Evolutionary conservation across 37 sponge, comb jelly and placozoan genomes (phyloP), one percentile per base, ranked within the genome.

Genomic region (Beroe ovata): DNA sequence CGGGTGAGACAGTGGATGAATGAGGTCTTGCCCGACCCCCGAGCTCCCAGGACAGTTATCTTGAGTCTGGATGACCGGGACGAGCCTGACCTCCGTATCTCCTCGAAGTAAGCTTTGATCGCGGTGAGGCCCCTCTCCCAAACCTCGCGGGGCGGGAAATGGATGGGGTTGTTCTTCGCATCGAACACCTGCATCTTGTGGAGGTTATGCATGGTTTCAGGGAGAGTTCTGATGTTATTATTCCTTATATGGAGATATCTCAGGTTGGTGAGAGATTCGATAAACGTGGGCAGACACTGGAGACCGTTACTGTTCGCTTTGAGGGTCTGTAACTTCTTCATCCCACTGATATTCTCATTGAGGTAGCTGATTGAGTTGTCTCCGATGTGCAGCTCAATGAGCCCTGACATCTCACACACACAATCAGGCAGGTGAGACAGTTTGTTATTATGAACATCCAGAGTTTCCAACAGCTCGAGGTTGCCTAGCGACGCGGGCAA

Each of bases 391-490:
- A 77, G 54, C 54, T 77, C 84, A 14, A 39, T 39, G 54, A 77
- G 84, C 8, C 84, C 84, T 19, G 84, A 11, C 41, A 77, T n/a
- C 38, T 77, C 84, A 20, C 84, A 77, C 54, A 77, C 84, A 20
- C 84, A 77, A 16, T 77, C 84, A 21, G 84, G 84, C 3, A 77
- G 47, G 22, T 21, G 33, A 0, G 84, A 42, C n/a, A 77, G 54
- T 77, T 77, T 77, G 84, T 77, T 77, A 40, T 77, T 77, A 54
- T 77, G 84, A 0, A 77, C 84, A 29, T 77, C 84, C 38, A 77
- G 54, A 0, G 84, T 77, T 40, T 77, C 84, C 42, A 77, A 42
- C 54, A 77, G 38, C 1, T 28, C 84, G 23, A 77, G 54, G 54
- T 42, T 42, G 1, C 84, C 84, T 1, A 77, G 33, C 8, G 54